These are phyloP conservation scores for Lysandra coridon DNA, from an alignment of 2,888 invertebrate genomes.

Conservation along the genomic window DNA sequence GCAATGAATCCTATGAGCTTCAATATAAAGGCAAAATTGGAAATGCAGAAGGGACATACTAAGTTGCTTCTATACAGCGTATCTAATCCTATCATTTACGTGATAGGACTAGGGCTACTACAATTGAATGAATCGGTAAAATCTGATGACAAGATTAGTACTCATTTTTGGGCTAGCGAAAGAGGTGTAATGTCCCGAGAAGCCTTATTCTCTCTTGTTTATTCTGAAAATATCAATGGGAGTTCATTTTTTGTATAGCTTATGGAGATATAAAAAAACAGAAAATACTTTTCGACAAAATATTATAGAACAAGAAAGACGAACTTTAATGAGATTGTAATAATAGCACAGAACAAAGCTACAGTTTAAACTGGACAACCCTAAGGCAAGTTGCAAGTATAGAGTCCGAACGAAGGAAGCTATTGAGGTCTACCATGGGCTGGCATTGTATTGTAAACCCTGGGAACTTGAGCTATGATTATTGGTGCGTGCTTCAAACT, in stretches of 20 bases:
- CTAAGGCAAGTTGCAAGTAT: conserved; percentile 32
- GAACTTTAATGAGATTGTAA: no score
- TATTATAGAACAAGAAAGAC: no score
- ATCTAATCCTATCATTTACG: conserved; percentile 65
- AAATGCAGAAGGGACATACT: conserved; percentile 40
- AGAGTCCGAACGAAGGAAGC: conserved; percentile 37
- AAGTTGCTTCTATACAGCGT: conserved; percentile 48
- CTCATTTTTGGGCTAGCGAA: background rate
- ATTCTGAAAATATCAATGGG: no score
- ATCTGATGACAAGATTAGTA: background rate
- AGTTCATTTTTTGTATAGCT: no score
- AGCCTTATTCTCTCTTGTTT: no score
- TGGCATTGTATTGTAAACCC: conserved; percentile 53
- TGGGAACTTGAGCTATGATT: conserved; percentile 53
- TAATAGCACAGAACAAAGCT: background rate
- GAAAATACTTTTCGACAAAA: no score
- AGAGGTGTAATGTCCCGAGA: no score
- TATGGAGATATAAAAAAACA: no score
- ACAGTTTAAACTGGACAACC: background rate
- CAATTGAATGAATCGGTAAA: background rate
- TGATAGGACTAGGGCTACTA: conserved; percentile 61
- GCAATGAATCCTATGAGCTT: conserved; percentile 49
- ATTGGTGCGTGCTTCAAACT: conserved; percentile 46
- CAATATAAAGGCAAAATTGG: conserved; percentile 47
- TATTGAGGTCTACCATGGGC: conserved; percentile 51